These are phyloP conservation scores for Chaetodon auriga DNA, from an alignment of 2,113 vertebrate species.

Conservation along the genomic window DNA sequence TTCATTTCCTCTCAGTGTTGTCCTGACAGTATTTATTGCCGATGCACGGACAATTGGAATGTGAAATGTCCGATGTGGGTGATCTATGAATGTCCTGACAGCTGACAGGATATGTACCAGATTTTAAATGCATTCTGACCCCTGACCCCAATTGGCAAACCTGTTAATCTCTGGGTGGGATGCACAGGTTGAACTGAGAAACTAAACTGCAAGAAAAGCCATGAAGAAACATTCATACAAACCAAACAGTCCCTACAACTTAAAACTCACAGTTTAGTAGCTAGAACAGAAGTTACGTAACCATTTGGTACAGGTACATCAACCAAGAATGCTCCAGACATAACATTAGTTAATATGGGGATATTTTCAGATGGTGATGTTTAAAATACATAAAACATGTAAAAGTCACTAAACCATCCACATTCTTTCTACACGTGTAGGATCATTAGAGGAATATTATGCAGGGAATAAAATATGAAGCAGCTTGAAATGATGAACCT, in stretches of 20 bases:
- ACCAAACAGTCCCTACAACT: background rate
- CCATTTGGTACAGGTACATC: background rate
- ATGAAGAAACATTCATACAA: background rate
- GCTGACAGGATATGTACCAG: no score
- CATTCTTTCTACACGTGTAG: no score
- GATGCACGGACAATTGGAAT: background rate
- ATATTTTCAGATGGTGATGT: background rate
- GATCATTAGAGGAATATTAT: background rate
- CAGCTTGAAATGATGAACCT: no score
- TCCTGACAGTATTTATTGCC: no score
- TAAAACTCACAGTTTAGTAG: no score
- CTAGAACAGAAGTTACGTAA: background rate
- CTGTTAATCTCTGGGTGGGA: background rate
- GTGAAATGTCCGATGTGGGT: background rate
- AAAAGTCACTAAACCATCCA: background rate
- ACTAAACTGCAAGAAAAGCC: background rate
- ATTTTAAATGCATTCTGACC: no score
- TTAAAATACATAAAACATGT: background rate
- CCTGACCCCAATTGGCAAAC: background rate
- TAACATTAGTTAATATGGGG: no score
- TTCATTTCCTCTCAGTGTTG: background rate
- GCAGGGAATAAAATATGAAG: no score
- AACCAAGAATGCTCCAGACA: background rate
- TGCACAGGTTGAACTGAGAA: background rate
- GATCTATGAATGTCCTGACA: background rate